phyloP scores from a whole-genome alignment of 2,113 vertebrate species.

The Macquaria australasica region DNA sequence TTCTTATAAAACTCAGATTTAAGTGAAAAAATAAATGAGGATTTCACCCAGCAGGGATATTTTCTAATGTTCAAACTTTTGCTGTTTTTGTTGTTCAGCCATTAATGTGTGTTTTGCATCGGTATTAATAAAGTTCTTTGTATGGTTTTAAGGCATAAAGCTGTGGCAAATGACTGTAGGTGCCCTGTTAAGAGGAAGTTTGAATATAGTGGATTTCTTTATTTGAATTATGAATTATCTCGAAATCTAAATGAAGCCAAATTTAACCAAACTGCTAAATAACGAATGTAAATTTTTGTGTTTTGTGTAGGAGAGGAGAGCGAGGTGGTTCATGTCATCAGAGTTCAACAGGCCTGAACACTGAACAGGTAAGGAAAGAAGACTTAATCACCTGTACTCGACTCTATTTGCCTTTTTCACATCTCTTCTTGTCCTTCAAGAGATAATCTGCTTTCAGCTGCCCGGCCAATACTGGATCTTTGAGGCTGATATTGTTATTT shows the following conservation, averaged over 20 bases:
- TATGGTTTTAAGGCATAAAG: not conserved
- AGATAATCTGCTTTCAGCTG: not conserved
- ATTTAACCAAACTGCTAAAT: not conserved
- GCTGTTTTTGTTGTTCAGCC: not conserved
- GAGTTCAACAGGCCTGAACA: constrained; percentile 27
- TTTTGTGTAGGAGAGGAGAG: constrained; percentile 47
- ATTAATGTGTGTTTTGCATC: not conserved
- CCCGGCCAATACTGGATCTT: not conserved
- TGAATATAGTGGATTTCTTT: not conserved
- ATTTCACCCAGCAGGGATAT: not conserved
- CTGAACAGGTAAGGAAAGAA: constrained; percentile 48
- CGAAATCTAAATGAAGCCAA: not conserved
- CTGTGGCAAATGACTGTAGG: not conserved
- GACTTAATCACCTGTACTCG: not conserved
- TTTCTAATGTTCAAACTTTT: not conserved
- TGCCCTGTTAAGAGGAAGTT: not conserved
- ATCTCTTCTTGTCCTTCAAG: not conserved
- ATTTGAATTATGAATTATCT: not conserved
- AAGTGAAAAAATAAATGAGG: not conserved
- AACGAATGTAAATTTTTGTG: not conserved
- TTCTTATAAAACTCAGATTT: not conserved
- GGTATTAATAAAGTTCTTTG: not conserved
- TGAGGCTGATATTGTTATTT: not conserved
- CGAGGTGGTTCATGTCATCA: constrained; percentile 24
- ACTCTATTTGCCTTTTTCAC: not conserved